Base-by-base conservation (phyloP, 2,888 invertebrate species). In the Diarsia mendica region DNA sequence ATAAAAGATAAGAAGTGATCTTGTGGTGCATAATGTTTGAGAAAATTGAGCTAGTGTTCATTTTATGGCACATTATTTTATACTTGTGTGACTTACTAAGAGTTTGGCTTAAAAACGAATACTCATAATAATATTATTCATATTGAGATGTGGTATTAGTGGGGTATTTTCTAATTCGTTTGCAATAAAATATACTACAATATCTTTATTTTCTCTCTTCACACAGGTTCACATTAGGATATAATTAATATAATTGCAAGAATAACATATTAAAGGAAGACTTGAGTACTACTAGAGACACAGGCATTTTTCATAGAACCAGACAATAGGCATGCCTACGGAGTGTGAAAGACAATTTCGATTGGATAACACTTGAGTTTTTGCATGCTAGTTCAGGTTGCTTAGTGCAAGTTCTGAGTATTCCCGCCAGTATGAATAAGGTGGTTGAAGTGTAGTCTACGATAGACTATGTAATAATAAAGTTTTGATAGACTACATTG, bases 21-120 rank as follows among this genome's bases (percentile, higher is more conserved):
- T 73, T 80, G 66, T 61, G 78, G 53, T 61, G 33, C 23, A 69
- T 80, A 74, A 74, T 51, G 65, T 73, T 20, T 39, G 11, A 10
- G 65, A 15, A 73, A 80, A 80, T 84, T 74, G 75, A 80, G 66
- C 23, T 63, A 58, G 61, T 67, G 55, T 49, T 46, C 44, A 13
- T 33, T 82, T 64, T 58, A 67, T 18, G 13, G 2, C 20, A 39
- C 46, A 39, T 58, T 63, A 60, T 60, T 51, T 48, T 61, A 49
- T 55, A 20, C 6, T 49, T 23, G 10, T 28, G n/a, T 1, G 10
- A 53, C 11, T 23, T 60, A 4, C 18, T 48, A 11, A 53, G 23
- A 33, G 28, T 69, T 39, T 69, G 4, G 1, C n/a, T 72, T 39
- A 8, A 28, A 44, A 23, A 23, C 10, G 6, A 10, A 2, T 23